phyloP scores from a whole-genome alignment of 2,797 vertebrate genomes.

The Basileuterus tristriatus region DNA sequence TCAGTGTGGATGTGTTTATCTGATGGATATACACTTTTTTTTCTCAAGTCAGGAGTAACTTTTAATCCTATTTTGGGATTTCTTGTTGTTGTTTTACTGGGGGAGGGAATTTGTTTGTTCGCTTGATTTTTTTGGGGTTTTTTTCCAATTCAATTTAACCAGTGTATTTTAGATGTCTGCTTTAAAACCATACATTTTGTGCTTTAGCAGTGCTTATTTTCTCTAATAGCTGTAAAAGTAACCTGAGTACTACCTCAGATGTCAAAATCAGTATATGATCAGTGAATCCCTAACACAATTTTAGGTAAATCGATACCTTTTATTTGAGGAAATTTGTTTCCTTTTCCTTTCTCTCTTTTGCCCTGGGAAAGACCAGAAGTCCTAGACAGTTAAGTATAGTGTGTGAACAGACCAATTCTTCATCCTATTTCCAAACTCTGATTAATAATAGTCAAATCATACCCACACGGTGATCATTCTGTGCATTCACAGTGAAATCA shows the following conservation, averaged over 20 bases:
- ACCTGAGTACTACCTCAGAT: neutral
- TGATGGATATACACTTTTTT: accelerated
- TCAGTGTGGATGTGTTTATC: accelerated
- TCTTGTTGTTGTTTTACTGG: neutral
- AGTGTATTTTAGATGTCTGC: neutral
- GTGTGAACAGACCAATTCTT: neutral
- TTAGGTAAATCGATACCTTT: neutral
- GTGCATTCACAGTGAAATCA: neutral
- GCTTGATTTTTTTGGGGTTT: neutral
- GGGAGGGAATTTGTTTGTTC: accelerated
- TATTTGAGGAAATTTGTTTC: neutral
- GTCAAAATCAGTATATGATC: neutral
- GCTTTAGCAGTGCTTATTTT: neutral
- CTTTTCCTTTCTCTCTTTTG: neutral
- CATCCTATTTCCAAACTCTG: neutral
- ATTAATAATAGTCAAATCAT: neutral
- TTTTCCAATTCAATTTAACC: neutral
- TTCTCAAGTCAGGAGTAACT: neutral
- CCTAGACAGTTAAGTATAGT: neutral
- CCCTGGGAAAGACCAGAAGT: neutral
- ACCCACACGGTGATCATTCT: neutral
- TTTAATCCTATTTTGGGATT: neutral
- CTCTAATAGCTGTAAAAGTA: neutral
- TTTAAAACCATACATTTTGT: neutral
- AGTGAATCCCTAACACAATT: neutral